Base-by-base conservation (phyloP, 2,888 invertebrate genomes). In the Auanema freiburgensis region DNA sequence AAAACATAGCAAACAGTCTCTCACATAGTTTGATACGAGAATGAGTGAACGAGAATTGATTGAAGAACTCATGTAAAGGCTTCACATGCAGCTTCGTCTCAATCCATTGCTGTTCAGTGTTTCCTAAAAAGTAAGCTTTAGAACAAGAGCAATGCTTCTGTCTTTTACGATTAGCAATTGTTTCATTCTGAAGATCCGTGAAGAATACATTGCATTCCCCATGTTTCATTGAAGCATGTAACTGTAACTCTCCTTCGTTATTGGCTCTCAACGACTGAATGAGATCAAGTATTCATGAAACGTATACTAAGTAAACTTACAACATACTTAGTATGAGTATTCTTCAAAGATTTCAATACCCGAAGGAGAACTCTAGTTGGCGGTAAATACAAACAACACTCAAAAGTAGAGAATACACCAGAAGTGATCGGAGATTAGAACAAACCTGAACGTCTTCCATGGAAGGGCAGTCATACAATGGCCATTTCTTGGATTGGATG, bases 271-370 rank as follows among this genome's bases (percentile, higher is more conserved):
- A 16, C 4, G 57, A 49, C 62, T 55, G 43, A 18, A 16, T 16
- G 42, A 18, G 46, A 16, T 46, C 3, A 16, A 21, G 46, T 46
- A 46, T 18, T 10, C 16, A 21, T 46, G 21, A 46, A 18, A 33
- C 21, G 25, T 51, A 51, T 23, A 10, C 18, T 14, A 12, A 41
- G 18, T 12, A 11, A 10, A 12, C 10, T 14, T 33, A 58, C 58
- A 40, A 61, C 55, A 42, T 50, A 61, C 54, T 61, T 61, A 18
- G 56, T 42, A 24, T 62, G 49, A n/a, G 57, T 57, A 50, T 56
- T 51, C 23, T 62, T 57, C 51, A 62, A 46, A 21, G 55, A 56
- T 42, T 46, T 57, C 41, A 62, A 18, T n/a, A 57, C 62, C 21
- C 62, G 23, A 10, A 50, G 42, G 4, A 62, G 14, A 3, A 57